Evolutionary conservation across 1,140 invertebrate species (phyloP), one percentile per base, ranked within the genome.

Genomic region (Pseudomyrmex concolor): DNA sequence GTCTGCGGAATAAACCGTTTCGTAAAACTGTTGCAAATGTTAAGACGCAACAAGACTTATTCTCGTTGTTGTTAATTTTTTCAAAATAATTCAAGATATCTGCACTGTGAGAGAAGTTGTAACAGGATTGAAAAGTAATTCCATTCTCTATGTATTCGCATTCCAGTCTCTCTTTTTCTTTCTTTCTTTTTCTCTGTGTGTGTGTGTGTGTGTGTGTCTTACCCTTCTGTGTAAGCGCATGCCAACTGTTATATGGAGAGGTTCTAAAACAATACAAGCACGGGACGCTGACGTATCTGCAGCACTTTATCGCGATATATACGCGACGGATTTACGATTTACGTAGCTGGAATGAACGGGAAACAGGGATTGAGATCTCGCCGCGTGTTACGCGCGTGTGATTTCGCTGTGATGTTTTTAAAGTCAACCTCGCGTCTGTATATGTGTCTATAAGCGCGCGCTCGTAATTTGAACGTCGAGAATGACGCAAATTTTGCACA

Each of bases 211-310:
- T 25, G 25, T 25, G 25, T 25, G 66, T 70, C 54, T 12, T 43
- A 70, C 43, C 43, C 43, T 59, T 70, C 43, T 54, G 10, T 43
- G 43, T 59, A 22, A 55, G 25, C 64, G 64, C 43, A 70, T 57
- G 63, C 57, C 66, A 48, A 80, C 76, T 80, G 64, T 80, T 80
- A 70, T 34, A 25, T 25, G 25, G 25, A 80, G 19, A 43, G 64
- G 45, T 70, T 80, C 43, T 80, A 80, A 80, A 80, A 80, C 76
- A 80, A 80, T 80, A 70, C 76, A 48, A 59, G 76, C 19, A 25
- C 43, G n/a, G 51, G 17, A 68, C 45, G 72, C 59, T 63, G 71
- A 63, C 66, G 62, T 68, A 68, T 78, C 50, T 78, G 22, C 43
- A 80, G 54, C 76, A 70, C 54, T 80, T 80, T 80, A 80, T 80